Evolutionary conservation across 2,797 vertebrate genomes (phyloP).

Genomic region (Poeciliopsis paucimaculata): DNA sequence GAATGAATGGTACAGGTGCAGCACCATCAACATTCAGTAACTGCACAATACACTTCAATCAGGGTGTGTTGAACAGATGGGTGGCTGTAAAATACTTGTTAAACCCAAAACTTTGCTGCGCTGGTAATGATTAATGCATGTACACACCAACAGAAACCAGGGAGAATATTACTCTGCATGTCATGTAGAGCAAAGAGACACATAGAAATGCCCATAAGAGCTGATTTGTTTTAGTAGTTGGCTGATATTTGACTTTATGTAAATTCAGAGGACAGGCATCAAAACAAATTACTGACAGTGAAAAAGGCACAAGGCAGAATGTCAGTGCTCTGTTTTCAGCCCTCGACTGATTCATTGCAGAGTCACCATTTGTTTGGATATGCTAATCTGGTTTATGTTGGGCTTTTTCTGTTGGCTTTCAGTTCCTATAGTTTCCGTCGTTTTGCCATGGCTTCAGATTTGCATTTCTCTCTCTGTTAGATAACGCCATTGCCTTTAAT

Average conservation of each 20-base stretch:
- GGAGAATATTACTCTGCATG: not conserved
- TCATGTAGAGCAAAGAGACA: not conserved
- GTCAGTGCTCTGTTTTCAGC: too few relatives aligned
- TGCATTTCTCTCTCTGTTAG: slow-evolving; percentile 29
- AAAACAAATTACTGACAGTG: not conserved
- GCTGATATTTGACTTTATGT: slow-evolving; percentile 18
- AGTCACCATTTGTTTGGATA: not conserved
- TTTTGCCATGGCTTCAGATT: not conserved
- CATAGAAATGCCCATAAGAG: not conserved
- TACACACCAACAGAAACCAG: not conserved
- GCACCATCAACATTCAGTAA: not conserved
- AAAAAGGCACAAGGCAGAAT: not conserved
- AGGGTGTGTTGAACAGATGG: not conserved
- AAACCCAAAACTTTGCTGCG: slow-evolving; percentile 24
- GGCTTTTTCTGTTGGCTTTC: slow-evolving; percentile 1
- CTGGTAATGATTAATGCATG: slow-evolving; percentile 19
- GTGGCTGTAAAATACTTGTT: not conserved
- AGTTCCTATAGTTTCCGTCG: slow-evolving; percentile 1
- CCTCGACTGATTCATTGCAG: not conserved
- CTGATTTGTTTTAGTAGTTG: slow-evolving; percentile 1
- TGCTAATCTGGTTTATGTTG: not conserved
- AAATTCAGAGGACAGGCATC: not conserved
- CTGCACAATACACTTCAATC: not conserved
- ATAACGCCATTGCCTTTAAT: slow-evolving; percentile 19
- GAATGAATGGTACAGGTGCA: not conserved